Conservation (phyloP, 2,888 invertebrate species). For the Athripsodes cinereus region DNA sequence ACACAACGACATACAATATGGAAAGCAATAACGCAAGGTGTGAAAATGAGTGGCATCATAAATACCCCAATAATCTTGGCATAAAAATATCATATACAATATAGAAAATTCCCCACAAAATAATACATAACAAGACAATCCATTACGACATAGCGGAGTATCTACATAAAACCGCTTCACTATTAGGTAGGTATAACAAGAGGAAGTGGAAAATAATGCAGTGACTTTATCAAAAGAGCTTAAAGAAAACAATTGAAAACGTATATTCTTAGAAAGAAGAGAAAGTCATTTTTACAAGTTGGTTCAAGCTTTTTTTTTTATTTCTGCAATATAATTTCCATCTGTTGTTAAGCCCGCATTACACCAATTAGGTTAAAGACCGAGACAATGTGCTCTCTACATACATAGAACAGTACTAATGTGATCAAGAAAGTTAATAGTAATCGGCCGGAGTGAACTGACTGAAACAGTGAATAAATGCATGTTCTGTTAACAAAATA, state of each 20-base stretch:
- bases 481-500: too few relatives aligned
- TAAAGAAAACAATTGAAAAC: background rate
- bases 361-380: too few relatives aligned
- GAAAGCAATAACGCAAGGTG: background rate
- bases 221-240: background rate
- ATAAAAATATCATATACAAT: background rate
- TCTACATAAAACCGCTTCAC: background rate
- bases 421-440: too few relatives aligned
- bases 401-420: too few relatives aligned
- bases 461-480: too few relatives aligned
- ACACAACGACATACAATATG: too few relatives aligned
- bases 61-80: background rate
- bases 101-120: background rate
- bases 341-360: background rate
- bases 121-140: background rate
- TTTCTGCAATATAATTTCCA: background rate
- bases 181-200: background rate
- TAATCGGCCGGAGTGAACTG: too few relatives aligned
- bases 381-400: too few relatives aligned
- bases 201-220: background rate
- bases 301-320: background rate
- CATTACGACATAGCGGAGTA: background rate
- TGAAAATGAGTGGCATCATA: background rate
- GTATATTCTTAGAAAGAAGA: background rate
- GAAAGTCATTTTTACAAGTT: conserved; percentile 1